These are phyloP conservation scores for Enteromius radiatus DNA, from an alignment of 2,797 vertebrate genomes.

Conservation along the genomic window DNA sequence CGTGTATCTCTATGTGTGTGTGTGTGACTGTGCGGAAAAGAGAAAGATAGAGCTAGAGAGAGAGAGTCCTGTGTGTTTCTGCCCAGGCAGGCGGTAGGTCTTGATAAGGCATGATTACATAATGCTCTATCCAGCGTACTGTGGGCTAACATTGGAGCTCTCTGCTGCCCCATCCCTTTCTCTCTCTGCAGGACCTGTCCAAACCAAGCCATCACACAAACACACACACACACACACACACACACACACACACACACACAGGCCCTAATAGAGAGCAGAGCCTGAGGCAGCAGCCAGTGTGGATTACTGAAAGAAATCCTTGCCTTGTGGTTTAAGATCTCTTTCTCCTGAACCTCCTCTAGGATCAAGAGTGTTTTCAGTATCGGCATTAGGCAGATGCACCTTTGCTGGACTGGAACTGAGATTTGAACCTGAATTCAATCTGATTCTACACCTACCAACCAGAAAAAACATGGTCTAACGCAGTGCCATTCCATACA, in stretches of 20 bases:
- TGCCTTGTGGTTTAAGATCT: constrained; percentile 32
- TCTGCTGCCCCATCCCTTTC: constrained; percentile 51
- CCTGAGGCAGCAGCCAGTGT: constrained; percentile 43
- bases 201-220: constrained; percentile 41
- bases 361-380: constrained; percentile 14
- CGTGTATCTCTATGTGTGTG: constrained; percentile 52
- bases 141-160: constrained; percentile 65
- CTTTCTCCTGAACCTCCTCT: constrained; percentile 35
- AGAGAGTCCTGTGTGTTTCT: constrained; percentile 62
- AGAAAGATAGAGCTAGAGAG: constrained; percentile 18
- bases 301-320: constrained; percentile 49
- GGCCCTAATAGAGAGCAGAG: constrained; percentile 32
- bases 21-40: constrained; percentile 23
- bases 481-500: not conserved
- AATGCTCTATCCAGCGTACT: constrained; percentile 65
- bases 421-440: constrained; percentile 4
- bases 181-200: constrained; percentile 53
- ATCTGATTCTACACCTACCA: not conserved
- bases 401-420: constrained; percentile 4
- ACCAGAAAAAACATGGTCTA: not conserved
- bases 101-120: constrained; percentile 81
- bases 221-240: constrained; percentile 8
- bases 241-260: constrained; percentile 9
- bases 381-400: constrained; percentile 5
- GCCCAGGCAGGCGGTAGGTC: constrained; percentile 75